A percentile compares a stretch with the other conserved stretches of the same genome.
phyloP scores from a whole-genome alignment of 2,888 invertebrate genomes.

The Lasioglossum figueresi region DNA sequence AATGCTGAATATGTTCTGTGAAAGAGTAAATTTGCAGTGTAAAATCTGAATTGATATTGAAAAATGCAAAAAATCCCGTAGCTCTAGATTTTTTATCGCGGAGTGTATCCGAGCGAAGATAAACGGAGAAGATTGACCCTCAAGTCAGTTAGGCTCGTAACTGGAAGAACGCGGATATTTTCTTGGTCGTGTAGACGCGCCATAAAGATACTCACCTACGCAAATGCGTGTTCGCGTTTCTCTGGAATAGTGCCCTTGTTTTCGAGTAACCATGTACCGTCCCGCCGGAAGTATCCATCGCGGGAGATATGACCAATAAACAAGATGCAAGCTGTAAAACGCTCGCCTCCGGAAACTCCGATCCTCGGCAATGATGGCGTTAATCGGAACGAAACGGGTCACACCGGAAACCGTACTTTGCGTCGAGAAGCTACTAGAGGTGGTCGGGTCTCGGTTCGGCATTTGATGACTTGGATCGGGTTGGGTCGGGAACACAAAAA shows the following conservation, averaged over 20 bases:
- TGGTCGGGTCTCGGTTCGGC: too few species aligned
- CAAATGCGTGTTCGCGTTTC: constrained; percentile 28
- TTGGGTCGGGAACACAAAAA: too few species aligned
- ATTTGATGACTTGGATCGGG: too few species aligned
- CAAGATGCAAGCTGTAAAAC: neutral
- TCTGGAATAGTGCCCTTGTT: constrained; percentile 14
- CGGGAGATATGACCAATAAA: neutral
- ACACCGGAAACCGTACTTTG: too few species aligned
- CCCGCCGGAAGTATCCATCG: neutral
- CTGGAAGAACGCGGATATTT: neutral
- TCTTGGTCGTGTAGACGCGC: neutral
- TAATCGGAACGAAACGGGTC: constrained; percentile 25
- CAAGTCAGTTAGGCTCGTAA: neutral
- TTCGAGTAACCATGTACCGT: neutral
- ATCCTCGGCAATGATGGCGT: constrained; percentile 37
- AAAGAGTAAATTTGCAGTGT: neutral
- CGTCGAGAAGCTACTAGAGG: too few species aligned
- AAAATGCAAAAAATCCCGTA: neutral
- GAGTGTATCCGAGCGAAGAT: neutral
- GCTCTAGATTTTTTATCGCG: neutral
- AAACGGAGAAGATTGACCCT: constrained; percentile 12
- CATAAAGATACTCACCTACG: constrained; percentile 26
- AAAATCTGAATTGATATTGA: neutral
- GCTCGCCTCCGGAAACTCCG: neutral
- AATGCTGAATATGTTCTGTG: neutral